Evolutionary conservation across 2,888 invertebrate genomes (phyloP).

Genomic region (Pyralis farinalis): DNA sequence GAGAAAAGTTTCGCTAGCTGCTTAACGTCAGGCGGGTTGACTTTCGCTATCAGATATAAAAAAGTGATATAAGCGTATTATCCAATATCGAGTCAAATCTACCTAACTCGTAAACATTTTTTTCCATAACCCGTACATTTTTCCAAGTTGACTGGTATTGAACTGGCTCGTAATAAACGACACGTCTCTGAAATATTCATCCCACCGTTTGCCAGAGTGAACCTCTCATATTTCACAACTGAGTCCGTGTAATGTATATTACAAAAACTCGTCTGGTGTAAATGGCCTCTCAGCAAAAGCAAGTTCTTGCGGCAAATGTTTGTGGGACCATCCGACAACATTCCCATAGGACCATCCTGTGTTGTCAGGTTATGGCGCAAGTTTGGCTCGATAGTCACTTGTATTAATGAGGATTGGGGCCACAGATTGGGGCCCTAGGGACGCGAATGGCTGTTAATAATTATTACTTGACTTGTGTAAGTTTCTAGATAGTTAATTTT

Average conservation of each 20-base stretch:
- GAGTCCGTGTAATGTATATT: background rate
- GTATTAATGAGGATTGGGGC: constrained; percentile 21
- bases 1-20: no score
- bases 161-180: constrained; percentile 2
- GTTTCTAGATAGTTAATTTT: no score
- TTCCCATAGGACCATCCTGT: constrained; percentile 2
- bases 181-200: constrained; percentile 6
- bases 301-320: constrained; percentile 3
- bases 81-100: no score
- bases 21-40: no score
- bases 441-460: constrained; percentile 7
- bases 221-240: constrained; percentile 6
- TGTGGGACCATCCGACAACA: constrained; percentile 2
- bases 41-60: no score
- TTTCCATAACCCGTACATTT: background rate
- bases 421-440: constrained; percentile 8
- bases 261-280: constrained; percentile 7
- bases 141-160: constrained; percentile 2
- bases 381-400: constrained; percentile 17
- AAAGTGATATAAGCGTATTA: no score
- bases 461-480: constrained; percentile 7
- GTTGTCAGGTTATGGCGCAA: constrained; percentile 15
- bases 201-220: background rate
- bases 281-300: background rate
- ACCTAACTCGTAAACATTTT: no score